These are phyloP conservation scores for Gryon sp. DNA, from an alignment of 1,140 invertebrate species.

Conservation along the genomic window DNA sequence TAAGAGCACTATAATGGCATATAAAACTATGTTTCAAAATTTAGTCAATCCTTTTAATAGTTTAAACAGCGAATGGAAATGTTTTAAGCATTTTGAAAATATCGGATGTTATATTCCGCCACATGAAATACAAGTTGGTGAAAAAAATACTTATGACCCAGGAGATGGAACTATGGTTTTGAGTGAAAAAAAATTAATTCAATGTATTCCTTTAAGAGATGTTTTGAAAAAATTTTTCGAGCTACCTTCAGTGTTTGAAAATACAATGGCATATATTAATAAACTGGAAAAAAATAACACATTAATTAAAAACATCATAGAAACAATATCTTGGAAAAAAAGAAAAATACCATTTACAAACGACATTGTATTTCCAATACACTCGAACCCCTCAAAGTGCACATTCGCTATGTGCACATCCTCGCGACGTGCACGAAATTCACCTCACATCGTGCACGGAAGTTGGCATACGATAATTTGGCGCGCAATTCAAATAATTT, in stretches of 20 bases:
- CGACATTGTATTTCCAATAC: no score
- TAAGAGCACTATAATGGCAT: not conserved
- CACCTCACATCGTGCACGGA: no score
- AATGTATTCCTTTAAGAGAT: not conserved
- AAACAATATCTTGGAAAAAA: constrained; percentile 1
- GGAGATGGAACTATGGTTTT: not conserved
- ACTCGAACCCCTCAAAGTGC: no score
- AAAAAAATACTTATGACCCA: not conserved
- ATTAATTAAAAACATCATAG: constrained; percentile 2
- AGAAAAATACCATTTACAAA: no score
- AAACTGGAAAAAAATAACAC: not conserved
- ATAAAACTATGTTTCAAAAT: not conserved
- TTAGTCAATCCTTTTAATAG: constrained; percentile 1
- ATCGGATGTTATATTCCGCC: not conserved
- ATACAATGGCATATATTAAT: not conserved
- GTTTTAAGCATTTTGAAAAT: constrained; percentile 3
- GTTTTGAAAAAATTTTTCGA: not conserved
- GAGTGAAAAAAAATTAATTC: not conserved
- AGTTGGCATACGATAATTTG: no score
- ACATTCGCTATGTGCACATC: no score
- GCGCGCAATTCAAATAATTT: no score
- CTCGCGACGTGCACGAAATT: no score
- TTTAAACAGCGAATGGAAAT: not conserved
- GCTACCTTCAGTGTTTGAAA: not conserved
- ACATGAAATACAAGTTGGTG: not conserved